A percentile compares a stretch with the other conserved stretches of the same genome.
These are phyloP conservation scores for Dendroctonus valens DNA, from an alignment of 1,140 invertebrate species.

Conservation along the genomic window DNA sequence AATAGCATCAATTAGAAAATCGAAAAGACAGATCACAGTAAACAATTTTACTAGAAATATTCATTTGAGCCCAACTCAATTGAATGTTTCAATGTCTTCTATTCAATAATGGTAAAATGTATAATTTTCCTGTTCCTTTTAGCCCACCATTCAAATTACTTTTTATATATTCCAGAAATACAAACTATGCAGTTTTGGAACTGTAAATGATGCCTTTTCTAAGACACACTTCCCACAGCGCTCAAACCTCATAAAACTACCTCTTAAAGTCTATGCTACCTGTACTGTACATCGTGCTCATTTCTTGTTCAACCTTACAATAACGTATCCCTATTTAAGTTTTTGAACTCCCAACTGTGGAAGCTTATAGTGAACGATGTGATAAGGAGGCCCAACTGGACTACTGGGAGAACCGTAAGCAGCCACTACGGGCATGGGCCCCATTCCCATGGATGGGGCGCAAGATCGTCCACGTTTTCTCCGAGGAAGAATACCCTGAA, in stretches of 20 bases:
- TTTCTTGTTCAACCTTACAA: constrained; percentile 6
- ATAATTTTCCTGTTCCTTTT: neutral
- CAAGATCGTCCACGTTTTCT: constrained; percentile 65
- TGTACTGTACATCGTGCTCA: no score
- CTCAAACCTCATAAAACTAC: no score
- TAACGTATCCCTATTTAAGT: constrained; percentile 43
- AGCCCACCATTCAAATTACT: neutral
- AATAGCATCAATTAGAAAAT: no score
- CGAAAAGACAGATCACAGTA: no score
- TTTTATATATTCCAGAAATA: neutral
- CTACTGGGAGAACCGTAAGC: constrained; percentile 52
- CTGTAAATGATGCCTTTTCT: neutral
- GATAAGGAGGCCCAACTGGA: constrained; percentile 65
- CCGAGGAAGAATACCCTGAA: constrained; percentile 66
- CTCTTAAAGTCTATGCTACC: no score
- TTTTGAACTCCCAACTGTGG: constrained; percentile 56
- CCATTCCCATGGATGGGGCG: constrained; percentile 42
- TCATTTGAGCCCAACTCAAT: no score
- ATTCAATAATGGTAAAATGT: neutral
- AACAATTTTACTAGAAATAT: no score
- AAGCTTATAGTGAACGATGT: constrained; percentile 72
- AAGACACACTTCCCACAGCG: no score
- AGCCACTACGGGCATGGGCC: constrained; percentile 42
- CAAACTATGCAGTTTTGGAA: neutral
- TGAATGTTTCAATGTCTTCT: no score